Conservation (phyloP, 2,113 vertebrate genomes). For the Struthio camelus region DNA sequence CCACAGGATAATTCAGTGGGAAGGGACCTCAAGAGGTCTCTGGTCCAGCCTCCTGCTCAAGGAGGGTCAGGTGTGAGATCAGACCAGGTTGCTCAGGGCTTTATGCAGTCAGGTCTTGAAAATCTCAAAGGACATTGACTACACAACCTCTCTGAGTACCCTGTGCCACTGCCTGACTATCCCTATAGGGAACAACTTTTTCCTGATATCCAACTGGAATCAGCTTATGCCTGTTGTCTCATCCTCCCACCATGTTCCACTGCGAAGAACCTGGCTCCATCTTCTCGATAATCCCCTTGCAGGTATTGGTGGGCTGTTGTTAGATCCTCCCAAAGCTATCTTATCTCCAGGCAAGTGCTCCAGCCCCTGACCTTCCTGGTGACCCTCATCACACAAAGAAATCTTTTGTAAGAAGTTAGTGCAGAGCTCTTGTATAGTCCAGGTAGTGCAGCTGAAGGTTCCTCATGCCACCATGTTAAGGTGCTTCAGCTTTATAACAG, state of each 20-base stretch:
- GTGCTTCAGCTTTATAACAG: not conserved
- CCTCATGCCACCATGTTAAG: not conserved
- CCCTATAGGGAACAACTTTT: not conserved
- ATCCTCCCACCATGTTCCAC: not conserved
- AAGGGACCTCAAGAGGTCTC: not conserved
- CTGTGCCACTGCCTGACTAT: not conserved
- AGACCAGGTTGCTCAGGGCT: not conserved
- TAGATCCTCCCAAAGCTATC: not conserved
- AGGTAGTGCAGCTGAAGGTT: not conserved
- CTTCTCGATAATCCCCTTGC: not conserved
- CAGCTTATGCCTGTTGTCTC: not conserved
- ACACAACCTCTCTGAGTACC: not conserved
- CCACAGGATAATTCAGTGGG: not conserved
- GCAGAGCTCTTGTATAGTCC: not conserved
- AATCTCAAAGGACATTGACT: not conserved
- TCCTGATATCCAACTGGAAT: not conserved
- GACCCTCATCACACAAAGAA: not conserved
- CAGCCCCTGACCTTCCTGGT: not conserved
- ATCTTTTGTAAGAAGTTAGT: not conserved
- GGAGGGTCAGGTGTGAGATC: not conserved
- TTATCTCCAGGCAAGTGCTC: not conserved
- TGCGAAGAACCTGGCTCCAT: not conserved
- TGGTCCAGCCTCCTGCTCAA: not conserved
- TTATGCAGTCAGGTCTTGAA: not conserved
- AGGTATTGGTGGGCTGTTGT: not conserved